Base-by-base conservation (phyloP, 2,113 vertebrate species). In the Scatophagus argus region DNA sequence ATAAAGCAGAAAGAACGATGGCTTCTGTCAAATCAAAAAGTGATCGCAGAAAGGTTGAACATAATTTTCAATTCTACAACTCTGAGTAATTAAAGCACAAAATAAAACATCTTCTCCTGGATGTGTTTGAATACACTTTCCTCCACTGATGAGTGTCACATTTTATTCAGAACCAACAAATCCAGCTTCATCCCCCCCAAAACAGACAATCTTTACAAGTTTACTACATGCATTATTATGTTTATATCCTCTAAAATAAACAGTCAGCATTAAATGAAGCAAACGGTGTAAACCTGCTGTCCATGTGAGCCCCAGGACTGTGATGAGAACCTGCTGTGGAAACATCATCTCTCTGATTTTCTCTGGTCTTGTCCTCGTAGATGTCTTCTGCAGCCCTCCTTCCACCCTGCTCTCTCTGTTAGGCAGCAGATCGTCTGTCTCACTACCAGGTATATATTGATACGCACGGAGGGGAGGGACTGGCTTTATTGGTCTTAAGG, bases 201-300 rank as follows among this genome's bases (percentile, higher is more conserved):
- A 21, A 51, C 25, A 38, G 1, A 59, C 27, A 7, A 29, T 39
- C 23, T 41, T 61, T 39, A n/a, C n/a, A 25, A 54, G 16, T 52
- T 54, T 12, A 39, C 64, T 21, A 5, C 7, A 27, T n/a, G 14
- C 34, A 19, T 8, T 21, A 29, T 36, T 23, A 64, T 2, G 3
- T 27, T 43, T 21, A 17, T 14, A 47, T 36, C 14, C 8, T 34
- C 31, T 6, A 6, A 19, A 16, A 9, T 16, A 59, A 31, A 60
- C 5, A 61, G 27, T 25, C 6, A 70, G 29, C 29, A 17, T 43
- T 47, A 61, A 73, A 31, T 74, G 0, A 54, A 25, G 27, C 11
- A 70, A 70, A 34, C 3, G 36, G 13, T 3, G 32, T 0, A 81
- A 36, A 93, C 91, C 93, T 93, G 84, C 69, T 27, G 79, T 85